A percentile compares a stretch with the other conserved stretches of the same genome.
These are phyloP conservation scores for Platorchestia sp. DNA, from an alignment of 1,140 invertebrate species.

Conservation along the genomic window DNA sequence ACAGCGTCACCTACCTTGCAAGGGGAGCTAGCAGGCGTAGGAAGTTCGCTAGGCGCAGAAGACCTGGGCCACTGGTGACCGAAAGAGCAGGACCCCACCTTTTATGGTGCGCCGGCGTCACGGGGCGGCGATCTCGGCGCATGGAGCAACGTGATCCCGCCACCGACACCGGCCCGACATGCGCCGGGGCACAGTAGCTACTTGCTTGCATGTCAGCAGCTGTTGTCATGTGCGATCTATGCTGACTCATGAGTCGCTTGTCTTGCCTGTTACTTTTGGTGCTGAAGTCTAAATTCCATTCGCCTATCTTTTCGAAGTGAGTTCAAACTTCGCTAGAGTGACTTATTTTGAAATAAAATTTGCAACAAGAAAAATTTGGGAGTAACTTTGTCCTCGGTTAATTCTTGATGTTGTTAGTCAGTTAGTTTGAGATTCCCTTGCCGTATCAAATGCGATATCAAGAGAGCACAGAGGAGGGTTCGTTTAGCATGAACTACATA, in stretches of 20 bases:
- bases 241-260: not conserved
- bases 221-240: not conserved
- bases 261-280: not conserved
- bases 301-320: not conserved
- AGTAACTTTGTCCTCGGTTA: too few relatives aligned
- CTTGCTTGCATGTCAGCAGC: not conserved
- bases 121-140: not conserved
- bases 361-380: not conserved
- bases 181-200: not conserved
- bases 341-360: not conserved
- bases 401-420: too few relatives aligned
- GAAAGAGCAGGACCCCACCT: not conserved
- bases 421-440: too few relatives aligned
- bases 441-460: too few relatives aligned
- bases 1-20: not conserved
- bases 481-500: too few relatives aligned
- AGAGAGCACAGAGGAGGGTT: too few relatives aligned
- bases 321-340: not conserved
- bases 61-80: slow-evolving; percentile 9
- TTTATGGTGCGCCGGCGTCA: not conserved
- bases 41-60: not conserved
- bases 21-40: not conserved
- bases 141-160: not conserved
- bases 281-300: not conserved
- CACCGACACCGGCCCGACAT: not conserved